These are phyloP conservation scores for Micoletzkya japonica DNA, from an alignment of 2,888 invertebrate genomes.

Conservation along the genomic window DNA sequence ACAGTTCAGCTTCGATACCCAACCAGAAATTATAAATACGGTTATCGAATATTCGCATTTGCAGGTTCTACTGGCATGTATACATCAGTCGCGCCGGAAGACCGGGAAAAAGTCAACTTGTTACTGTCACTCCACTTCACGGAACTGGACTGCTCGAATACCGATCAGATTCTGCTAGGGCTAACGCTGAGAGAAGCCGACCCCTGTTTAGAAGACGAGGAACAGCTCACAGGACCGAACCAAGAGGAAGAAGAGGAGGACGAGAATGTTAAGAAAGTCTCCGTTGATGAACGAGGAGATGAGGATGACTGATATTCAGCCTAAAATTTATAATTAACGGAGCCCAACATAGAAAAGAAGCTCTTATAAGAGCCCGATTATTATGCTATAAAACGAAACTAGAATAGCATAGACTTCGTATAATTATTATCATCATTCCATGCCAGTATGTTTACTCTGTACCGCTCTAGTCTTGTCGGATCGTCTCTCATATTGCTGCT, in stretches of 20 bases:
- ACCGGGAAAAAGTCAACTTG: conserved; percentile 7
- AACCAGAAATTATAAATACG: no score
- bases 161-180: conserved; percentile 21
- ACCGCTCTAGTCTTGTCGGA: no score
- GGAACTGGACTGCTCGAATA: conserved; percentile 12
- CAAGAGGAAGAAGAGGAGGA: background rate
- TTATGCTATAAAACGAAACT: no score
- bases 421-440: no score
- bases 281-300: conserved; percentile 3
- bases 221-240: background rate
- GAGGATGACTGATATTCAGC: conserved; percentile 9
- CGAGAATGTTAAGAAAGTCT: background rate
- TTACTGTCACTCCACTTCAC: conserved; percentile 3
- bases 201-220: background rate
- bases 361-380: no score
- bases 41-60: no score
- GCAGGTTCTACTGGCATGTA: conserved; percentile 13
- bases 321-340: no score
- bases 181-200: background rate
- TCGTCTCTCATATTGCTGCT: no score
- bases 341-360: no score
- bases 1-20: background rate
- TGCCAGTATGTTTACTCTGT: no score
- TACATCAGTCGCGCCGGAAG: conserved; percentile 1
- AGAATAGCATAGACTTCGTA: no score